Evolutionary conservation across 2,797 vertebrate species (phyloP).

Genomic region (Sebastes cheni): DNA sequence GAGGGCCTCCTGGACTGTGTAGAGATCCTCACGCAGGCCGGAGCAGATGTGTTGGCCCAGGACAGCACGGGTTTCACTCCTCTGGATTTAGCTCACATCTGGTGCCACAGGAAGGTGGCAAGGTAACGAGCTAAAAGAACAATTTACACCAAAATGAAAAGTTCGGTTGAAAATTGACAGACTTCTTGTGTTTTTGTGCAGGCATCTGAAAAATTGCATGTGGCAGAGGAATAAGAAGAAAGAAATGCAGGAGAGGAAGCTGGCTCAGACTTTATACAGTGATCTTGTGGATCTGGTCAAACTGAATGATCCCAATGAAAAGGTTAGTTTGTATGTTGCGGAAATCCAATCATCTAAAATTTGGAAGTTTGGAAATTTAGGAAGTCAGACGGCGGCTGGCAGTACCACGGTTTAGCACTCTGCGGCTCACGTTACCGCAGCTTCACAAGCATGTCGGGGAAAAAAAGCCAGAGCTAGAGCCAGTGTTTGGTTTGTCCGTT

Average conservation of each 20-base stretch:
- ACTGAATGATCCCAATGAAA: neutral
- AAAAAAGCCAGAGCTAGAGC: too few species aligned
- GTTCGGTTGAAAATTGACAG: neutral
- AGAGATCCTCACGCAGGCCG: conserved; percentile 57
- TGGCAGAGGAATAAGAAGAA: conserved; percentile 55
- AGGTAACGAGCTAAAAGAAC: conserved; percentile 50
- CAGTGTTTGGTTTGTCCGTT: too few species aligned
- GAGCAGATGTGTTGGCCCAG: conserved; percentile 63
- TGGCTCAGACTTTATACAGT: conserved; percentile 28
- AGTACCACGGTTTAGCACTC: too few species aligned
- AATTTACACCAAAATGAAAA: neutral
- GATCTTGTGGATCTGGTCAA: conserved; percentile 47
- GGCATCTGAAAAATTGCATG: conserved; percentile 60
- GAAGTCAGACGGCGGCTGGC: too few species aligned
- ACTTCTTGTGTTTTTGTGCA: neutral
- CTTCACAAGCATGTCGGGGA: too few species aligned
- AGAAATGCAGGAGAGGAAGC: conserved; percentile 53
- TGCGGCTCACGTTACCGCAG: too few species aligned
- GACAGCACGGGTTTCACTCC: conserved; percentile 70
- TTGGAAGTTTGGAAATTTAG: too few species aligned
- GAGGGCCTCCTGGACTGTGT: conserved; percentile 70
- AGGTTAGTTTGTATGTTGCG: conserved; percentile 25
- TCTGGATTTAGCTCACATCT: conserved; percentile 69
- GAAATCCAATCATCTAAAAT: neutral
- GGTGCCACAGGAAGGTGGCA: conserved; percentile 60